Conservation (phyloP, 2,888 invertebrate species). For the Hemistola chrysoprasaria region DNA sequence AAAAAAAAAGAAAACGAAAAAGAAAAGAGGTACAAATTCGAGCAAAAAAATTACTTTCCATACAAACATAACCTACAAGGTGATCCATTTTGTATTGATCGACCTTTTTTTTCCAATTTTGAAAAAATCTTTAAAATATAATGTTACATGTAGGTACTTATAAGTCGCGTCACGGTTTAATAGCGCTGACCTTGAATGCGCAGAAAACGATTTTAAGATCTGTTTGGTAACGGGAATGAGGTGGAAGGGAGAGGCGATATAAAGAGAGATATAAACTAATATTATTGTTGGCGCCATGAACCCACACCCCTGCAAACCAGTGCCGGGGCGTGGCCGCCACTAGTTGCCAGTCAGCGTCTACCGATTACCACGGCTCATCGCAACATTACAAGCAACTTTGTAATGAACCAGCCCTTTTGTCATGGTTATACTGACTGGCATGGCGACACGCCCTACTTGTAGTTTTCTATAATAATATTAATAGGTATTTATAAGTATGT, state of each 20-base stretch:
- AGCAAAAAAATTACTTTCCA: too few relatives aligned
- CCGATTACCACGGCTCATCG: slow-evolving; percentile 61
- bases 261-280: neutral
- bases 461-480: neutral
- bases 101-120: too few relatives aligned
- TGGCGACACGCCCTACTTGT: slow-evolving; percentile 19
- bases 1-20: too few relatives aligned
- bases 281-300: slow-evolving; percentile 20
- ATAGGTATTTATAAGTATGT: too few relatives aligned
- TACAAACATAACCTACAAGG: slow-evolving; percentile 2
- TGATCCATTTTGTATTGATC: neutral
- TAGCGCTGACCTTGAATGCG: too few relatives aligned
- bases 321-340: slow-evolving; percentile 48
- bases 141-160: too few relatives aligned
- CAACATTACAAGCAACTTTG: slow-evolving; percentile 66
- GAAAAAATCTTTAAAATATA: too few relatives aligned
- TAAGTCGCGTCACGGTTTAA: too few relatives aligned
- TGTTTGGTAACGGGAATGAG: too few relatives aligned
- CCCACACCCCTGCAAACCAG: slow-evolving; percentile 11
- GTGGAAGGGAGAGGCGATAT: too few relatives aligned
- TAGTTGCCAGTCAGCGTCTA: slow-evolving; percentile 66
- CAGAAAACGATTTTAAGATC: too few relatives aligned
- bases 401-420: slow-evolving; percentile 50
- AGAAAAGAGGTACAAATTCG: too few relatives aligned
- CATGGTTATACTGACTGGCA: slow-evolving; percentile 28